Evolutionary conservation across 2,797 vertebrate genomes (phyloP).

Genomic region (Pseudochromis fuscus): DNA sequence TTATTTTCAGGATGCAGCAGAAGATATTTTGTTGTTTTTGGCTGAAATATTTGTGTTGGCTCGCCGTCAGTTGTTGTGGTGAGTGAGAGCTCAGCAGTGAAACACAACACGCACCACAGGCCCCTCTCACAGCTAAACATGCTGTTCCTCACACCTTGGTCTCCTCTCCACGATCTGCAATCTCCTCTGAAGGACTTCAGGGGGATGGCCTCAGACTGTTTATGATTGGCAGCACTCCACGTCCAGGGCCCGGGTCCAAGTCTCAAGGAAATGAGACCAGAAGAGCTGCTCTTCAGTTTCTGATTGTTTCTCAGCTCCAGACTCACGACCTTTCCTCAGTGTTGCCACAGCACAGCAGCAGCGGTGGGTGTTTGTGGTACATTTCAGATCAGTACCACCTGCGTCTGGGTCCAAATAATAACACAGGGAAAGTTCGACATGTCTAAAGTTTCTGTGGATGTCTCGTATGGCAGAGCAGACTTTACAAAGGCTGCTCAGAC

Average conservation of each 20-base stretch:
- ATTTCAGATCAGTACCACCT: conserved; percentile 13
- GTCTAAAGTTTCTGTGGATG: conserved; percentile 27
- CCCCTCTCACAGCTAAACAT: background rate
- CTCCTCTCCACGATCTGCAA: conserved; percentile 16
- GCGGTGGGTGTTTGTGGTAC: conserved; percentile 9
- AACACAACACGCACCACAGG: conserved; percentile 12
- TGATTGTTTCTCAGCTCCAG: background rate
- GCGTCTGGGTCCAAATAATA: conserved; percentile 19
- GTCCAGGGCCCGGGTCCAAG: conserved; percentile 10
- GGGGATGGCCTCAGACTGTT: background rate
- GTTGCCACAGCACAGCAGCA: background rate
- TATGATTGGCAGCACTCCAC: conserved; percentile 15
- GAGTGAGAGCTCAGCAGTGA: conserved; percentile 22
- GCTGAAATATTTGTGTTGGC: conserved; percentile 23
- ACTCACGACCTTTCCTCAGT: background rate
- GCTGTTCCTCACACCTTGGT: conserved; percentile 24
- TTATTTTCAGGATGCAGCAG: too few species aligned
- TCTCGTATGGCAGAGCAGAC: conserved; percentile 27
- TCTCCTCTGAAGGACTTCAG: conserved; percentile 24
- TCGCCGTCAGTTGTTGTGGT: conserved; percentile 18
- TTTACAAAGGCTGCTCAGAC: conserved; percentile 48
- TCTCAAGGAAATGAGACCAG: conserved; percentile 7
- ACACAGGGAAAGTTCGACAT: conserved; percentile 30
- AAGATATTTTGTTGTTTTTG: background rate
- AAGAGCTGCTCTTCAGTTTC: background rate